phyloP scores from a whole-genome alignment of 35 echinoderm and acorn worm genomes.

The Apostichopus parvimensis region DNA sequence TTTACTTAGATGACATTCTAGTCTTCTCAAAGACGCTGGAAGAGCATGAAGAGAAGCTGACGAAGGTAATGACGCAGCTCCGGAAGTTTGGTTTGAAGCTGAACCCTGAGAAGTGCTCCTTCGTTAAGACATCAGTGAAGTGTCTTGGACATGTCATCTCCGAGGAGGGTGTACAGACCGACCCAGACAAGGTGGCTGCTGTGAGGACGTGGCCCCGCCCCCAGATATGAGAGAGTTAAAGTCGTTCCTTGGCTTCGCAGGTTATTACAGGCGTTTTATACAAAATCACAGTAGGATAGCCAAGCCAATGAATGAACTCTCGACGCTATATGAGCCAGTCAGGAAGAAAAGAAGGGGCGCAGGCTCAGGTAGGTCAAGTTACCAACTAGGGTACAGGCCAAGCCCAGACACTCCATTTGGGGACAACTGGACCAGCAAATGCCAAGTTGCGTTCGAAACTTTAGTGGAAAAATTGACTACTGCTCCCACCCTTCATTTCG shows the following conservation, averaged over 20 bases:
- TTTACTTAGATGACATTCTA: conserved; percentile 71
- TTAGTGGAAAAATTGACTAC: conserved; percentile 32
- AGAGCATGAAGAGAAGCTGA: conserved; percentile 57
- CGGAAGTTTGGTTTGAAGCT: conserved; percentile 65
- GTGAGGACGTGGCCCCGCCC: conserved; percentile 41
- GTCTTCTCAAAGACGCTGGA: conserved; percentile 61
- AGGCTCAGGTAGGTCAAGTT: background rate
- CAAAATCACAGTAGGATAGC: conserved; percentile 57
- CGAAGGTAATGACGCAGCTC: background rate
- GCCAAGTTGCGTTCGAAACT: conserved; percentile 43
- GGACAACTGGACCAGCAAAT: background rate
- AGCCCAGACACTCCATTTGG: background rate
- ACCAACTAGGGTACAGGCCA: too few relatives aligned
- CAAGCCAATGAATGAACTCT: conserved; percentile 60
- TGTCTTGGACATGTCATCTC: conserved; percentile 83
- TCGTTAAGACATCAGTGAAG: conserved; percentile 58
- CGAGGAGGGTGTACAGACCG: conserved; percentile 61
- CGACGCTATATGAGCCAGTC: conserved; percentile 29
- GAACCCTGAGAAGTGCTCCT: conserved; percentile 57
- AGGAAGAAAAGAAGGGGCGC: background rate
- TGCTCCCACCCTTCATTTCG: conserved; percentile 54
- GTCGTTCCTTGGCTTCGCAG: background rate
- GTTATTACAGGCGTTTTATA: conserved; percentile 80
- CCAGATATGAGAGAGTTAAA: conserved; percentile 52
- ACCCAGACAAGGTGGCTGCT: conserved; percentile 61